Base-by-base conservation (phyloP, 2,797 vertebrate genomes). In the Propithecus deckenii region DNA sequence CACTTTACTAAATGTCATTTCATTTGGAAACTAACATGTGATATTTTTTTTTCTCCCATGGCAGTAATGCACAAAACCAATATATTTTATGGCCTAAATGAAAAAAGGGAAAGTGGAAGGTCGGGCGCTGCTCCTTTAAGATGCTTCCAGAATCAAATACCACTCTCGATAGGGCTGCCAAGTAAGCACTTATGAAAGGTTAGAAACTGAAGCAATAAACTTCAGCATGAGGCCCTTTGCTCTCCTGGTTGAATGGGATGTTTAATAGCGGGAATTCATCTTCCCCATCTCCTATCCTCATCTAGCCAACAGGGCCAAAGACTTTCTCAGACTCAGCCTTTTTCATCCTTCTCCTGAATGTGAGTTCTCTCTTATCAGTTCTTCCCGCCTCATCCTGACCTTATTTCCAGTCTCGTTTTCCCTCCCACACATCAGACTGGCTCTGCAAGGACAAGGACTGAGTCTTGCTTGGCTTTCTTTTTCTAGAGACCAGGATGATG, bases 101-200 rank as follows among this genome's bases (percentile, higher is more conserved):
- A 75, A 93, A 89, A 81, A 83, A 86, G 28, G 43, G 38, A 86
- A 72, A 63, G 87, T 59, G 74, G 86, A 90, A 94, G 90, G 0
- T 22, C 74, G 72, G 61, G 28, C 6, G 4, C 0, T 63, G 35
- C 48, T 96, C 96, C 97, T 92, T 96, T 96, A 96, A 96, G 89
- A 79, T 90, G 52, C 65, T 97, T 94, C 79, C 89, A 97, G 79
- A 86, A 88, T 94, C 32, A n/a, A 86, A 98, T 98, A 96, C 94
- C 67, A 76, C 41, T 80, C 61, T 96, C 52, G 3, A 43, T 75
- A 88, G 59, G 63, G 12, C 86, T 72, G 96, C 59, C 96, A 98
- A 97, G 95, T 97, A 97, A 97, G 96, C 98, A 90, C 86, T 97
- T 94, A 95, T 18, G 91, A 97, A 96, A 98, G 97, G 69, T 94